Base-by-base conservation (phyloP, 2,888 invertebrate species). In the Perizoma flavofasciatum region DNA sequence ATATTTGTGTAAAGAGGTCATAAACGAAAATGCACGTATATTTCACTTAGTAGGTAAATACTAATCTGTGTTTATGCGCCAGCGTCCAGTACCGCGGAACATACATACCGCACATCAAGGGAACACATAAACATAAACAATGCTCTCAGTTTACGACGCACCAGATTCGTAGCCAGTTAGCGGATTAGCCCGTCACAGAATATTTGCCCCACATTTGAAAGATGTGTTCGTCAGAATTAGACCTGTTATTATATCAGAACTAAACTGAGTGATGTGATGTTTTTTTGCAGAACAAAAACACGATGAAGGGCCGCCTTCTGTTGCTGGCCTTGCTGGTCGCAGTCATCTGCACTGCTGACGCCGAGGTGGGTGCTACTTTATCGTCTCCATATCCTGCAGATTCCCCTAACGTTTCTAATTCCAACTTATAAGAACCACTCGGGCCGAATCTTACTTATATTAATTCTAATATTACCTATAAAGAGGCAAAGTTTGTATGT, bases 271-370 rank as follows among this genome's bases (percentile, higher is more conserved):
- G 11, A 9, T 8, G 49, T 49, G 5, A 50, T 52, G 40, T 53
- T 7, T 68, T 66, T 60, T 73, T 74, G 3, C 72, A 78, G 72
- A 60, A 63, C 63, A 49, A 60, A 52, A 55, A 52, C 63, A 79
- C 63, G 58, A 92, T 92, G 92, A 86, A 72, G 79, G 79, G 79
- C 62, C 78, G 74, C 53, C 66, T 86, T 39, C 59, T 91, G 60
- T 64, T 87, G 69, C 67, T 89, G 81, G 82, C 85, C 69, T 74
- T 91, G 61, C 72, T 86, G 81, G 78, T 86, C 69, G 89, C 87
- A 35, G 83, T 77, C 46, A 61, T 89, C 57, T 86, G 85, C 74
- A 72, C 83, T 60, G 83, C 76, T 1, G 86, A 86, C 60, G 90
- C 88, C 0, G 81, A 85, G 78, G 86, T 88, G 55, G 72, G 68